These are phyloP conservation scores for Eristalinus aeneus DNA, from an alignment of 2,888 invertebrate genomes.

Conservation along the genomic window DNA sequence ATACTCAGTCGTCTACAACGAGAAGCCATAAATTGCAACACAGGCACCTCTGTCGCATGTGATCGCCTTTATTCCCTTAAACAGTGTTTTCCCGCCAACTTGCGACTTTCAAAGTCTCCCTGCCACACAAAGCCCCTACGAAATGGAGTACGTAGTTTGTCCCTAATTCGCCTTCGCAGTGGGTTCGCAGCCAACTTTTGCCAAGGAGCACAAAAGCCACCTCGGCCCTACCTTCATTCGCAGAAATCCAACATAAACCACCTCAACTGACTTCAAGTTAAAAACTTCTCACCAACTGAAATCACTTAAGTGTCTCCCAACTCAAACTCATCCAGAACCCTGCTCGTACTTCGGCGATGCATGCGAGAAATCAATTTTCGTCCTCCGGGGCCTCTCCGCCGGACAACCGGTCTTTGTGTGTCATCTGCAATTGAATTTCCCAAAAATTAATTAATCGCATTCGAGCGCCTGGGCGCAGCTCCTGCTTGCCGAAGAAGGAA, in stretches of 20 bases:
- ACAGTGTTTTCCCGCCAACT: too few species aligned
- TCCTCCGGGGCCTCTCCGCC: background rate
- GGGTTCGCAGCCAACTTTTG: too few species aligned
- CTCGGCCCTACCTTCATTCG: background rate
- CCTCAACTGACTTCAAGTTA: background rate
- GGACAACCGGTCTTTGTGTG: background rate
- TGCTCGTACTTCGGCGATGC: background rate
- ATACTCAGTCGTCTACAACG: too few species aligned
- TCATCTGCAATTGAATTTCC: conserved; percentile 15
- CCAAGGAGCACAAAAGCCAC: too few species aligned
- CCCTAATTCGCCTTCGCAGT: too few species aligned
- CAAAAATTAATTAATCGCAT: conserved; percentile 61
- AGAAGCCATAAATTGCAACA: too few species aligned
- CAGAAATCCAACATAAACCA: background rate
- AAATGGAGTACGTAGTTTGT: too few species aligned
- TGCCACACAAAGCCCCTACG: too few species aligned
- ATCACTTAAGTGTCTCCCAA: background rate
- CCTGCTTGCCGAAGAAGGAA: background rate
- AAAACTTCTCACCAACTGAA: background rate
- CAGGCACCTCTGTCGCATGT: too few species aligned
- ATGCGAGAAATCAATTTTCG: background rate
- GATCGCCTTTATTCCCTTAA: too few species aligned
- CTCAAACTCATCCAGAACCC: background rate
- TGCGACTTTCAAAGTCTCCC: too few species aligned
- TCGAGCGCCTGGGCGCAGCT: conserved; percentile 8